Evolutionary conservation across 2,113 vertebrate genomes (phyloP), one percentile per base, ranked within the genome.

Genomic region (Hylia prasina): DNA sequence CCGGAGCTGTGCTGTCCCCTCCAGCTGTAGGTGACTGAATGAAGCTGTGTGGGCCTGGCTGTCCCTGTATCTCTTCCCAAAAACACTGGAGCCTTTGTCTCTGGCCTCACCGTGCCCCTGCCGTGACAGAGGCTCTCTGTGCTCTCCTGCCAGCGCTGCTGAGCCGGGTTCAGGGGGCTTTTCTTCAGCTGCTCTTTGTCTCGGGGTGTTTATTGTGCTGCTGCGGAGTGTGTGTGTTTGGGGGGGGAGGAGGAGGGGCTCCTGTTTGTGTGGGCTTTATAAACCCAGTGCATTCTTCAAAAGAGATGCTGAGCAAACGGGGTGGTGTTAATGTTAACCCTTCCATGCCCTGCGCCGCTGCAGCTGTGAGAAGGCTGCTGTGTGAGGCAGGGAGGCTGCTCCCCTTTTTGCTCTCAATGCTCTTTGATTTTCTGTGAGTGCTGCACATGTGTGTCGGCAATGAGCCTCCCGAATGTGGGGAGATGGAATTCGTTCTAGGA

Each of bases 71-170:
- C 96, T 95, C 86, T 91, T 92, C 83, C 88, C 77, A 51, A 30
- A 76, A 96, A 97, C 97, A 97, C 93, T 95, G 79, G 63, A 42
- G 88, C 73, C 97, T 97, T 98, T 98, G 97, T 98, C 76, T 94
- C 82, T 63, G 82, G 96, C 94, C 93, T 94, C 93, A 97, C 93
- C 93, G 17, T 93, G 95, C 58, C 91, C 93, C 92, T 82, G 83
- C 89, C 86, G 45, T 72, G 93, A 94, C 96, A 96, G 97, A 97
- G 83, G 60, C 68, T 84, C 77, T 96, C 96, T 97, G 95, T 97
- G 91, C 92, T 95, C 91, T 76, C 81, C 87, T 91, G 81, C 82
- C 77, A 94, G 88, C 31, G 30, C 93, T 75, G 66, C 17, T n/a
- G n/a, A n/a, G 56, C 86, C 2, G 79, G 39, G 50, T 61, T 72